Conservation (phyloP, 2,888 invertebrate species). For the Drosophila demipolita region DNA sequence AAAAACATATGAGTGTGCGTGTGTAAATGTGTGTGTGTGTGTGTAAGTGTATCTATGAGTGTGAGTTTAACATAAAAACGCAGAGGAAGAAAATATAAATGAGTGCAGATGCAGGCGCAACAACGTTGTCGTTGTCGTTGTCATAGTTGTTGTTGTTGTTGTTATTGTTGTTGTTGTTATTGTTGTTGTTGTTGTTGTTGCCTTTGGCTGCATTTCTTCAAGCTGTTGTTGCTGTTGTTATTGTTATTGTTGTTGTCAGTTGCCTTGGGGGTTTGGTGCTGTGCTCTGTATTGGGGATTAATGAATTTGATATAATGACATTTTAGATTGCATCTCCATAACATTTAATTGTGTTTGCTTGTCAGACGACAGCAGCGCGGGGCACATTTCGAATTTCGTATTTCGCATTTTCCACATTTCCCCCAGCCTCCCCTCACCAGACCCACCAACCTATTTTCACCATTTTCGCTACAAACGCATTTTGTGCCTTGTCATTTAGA, state of each 20-base stretch:
- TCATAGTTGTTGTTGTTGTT: constrained; percentile 42
- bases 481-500: constrained; percentile 77
- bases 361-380: constrained; percentile 53
- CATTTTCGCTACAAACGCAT: constrained; percentile 63
- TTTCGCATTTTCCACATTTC: constrained; percentile 5
- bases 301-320: constrained; percentile 83
- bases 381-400: constrained; percentile 15
- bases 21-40: constrained; percentile 3
- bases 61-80: constrained; percentile 62
- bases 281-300: constrained; percentile 75
- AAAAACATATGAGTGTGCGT: constrained; percentile 70
- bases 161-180: constrained; percentile 41
- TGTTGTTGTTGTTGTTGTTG: constrained; percentile 36
- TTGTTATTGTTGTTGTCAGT: constrained; percentile 22
- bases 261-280: constrained; percentile 33
- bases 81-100: constrained; percentile 47
- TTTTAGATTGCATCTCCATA: constrained; percentile 83
- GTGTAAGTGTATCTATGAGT: constrained; percentile 37
- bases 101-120: constrained; percentile 73
- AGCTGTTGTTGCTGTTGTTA: constrained; percentile 27
- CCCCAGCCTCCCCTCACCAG: neutral
- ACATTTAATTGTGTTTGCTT: constrained; percentile 82
- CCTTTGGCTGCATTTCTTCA: constrained; percentile 69
- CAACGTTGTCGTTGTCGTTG: constrained; percentile 48
- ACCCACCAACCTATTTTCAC: neutral